phyloP scores from a whole-genome alignment of 2,888 invertebrate genomes.

The Drosophila neonasuta region DNA sequence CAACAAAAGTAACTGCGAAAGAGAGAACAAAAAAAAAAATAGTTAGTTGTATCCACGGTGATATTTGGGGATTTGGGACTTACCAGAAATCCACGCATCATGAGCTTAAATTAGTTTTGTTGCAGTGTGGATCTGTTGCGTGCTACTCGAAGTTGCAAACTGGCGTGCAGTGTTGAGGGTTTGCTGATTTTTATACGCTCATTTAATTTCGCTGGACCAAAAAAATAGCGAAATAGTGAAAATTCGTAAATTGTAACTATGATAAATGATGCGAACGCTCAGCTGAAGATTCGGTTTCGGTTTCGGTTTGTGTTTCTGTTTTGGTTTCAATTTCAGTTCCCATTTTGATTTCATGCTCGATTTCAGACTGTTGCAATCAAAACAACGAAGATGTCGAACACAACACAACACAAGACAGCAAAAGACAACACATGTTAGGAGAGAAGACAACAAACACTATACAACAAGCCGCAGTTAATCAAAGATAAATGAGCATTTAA shows the following conservation, averaged over 20 bases:
- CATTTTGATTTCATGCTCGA: conserved; percentile 37
- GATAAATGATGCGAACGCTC: conserved; percentile 68
- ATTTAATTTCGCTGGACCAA: conserved; percentile 30
- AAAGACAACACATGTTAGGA: too few relatives aligned
- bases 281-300: conserved; percentile 37
- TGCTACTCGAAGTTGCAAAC: conserved; percentile 49
- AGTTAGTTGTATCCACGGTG: not conserved
- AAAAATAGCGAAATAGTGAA: conserved; percentile 40
- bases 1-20: conserved; percentile 59
- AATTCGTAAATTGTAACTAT: conserved; percentile 55
- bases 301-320: conserved; percentile 31
- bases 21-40: not conserved
- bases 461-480: conserved; percentile 55
- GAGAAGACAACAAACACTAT: conserved; percentile 1
- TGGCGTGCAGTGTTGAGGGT: conserved; percentile 39
- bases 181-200: conserved; percentile 61
- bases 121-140: conserved; percentile 34
- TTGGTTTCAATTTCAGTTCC: conserved; percentile 34
- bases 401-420: conserved; percentile 12
- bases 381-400: conserved; percentile 1
- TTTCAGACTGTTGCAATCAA: conserved; percentile 61
- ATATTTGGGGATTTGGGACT: conserved; percentile 27
- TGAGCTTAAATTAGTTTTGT: conserved; percentile 27
- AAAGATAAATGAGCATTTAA: conserved; percentile 70
- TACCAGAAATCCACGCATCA: conserved; percentile 86